phyloP scores from a whole-genome alignment of 2,113 vertebrate species.

The Hippocampus zosterae region DNA sequence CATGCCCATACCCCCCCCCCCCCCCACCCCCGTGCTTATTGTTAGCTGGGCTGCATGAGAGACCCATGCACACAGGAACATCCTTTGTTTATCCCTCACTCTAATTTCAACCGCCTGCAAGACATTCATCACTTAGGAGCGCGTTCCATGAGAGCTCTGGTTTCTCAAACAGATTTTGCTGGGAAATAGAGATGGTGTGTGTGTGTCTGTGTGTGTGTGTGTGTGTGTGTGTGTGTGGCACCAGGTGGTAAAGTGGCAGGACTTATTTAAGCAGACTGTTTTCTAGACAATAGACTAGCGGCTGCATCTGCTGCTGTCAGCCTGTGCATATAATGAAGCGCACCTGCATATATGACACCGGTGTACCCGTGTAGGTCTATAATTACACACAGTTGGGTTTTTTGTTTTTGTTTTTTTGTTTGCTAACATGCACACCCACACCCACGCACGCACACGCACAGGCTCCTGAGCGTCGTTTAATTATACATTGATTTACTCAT shows the following conservation, averaged over 20 bases:
- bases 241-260: constrained; percentile 54
- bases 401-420: no score
- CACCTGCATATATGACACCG: constrained; percentile 45
- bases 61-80: constrained; percentile 49
- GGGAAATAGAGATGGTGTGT: neutral
- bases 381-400: constrained; percentile 41
- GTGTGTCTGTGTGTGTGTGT: constrained; percentile 11
- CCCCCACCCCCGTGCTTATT: constrained; percentile 32
- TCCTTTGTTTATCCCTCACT: constrained; percentile 63
- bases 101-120: constrained; percentile 35
- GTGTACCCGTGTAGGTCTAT: constrained; percentile 40
- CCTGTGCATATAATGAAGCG: constrained; percentile 40
- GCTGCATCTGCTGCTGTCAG: constrained; percentile 51
- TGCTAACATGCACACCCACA: constrained; percentile 35
- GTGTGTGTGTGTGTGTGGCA: constrained; percentile 20
- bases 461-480: constrained; percentile 41
- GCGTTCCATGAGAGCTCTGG: neutral
- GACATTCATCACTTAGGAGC: neutral
- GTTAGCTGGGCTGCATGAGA: constrained; percentile 50
- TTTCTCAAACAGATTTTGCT: neutral
- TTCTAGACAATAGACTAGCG: constrained; percentile 54
- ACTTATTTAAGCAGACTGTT: constrained; percentile 41
- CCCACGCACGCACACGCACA: constrained; percentile 28
- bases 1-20: neutral
- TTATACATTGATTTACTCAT: constrained; percentile 47